These are phyloP conservation scores for Eupithecia subfuscata DNA, from an alignment of 2,888 invertebrate genomes.

Conservation along the genomic window DNA sequence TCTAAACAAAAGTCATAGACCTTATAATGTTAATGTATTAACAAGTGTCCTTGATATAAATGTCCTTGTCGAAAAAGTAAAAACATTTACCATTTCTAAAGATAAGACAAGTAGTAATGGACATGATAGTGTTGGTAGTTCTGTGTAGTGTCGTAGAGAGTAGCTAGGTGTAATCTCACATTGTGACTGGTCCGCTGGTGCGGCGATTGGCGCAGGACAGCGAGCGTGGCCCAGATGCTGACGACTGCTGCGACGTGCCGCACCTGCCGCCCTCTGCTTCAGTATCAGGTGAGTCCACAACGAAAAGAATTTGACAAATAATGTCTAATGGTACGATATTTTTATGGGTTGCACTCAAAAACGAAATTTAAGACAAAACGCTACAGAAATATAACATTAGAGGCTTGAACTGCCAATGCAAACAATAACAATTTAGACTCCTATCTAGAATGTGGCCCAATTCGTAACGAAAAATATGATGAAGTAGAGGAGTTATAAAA, in stretches of 20 bases:
- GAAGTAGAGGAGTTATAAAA: not conserved
- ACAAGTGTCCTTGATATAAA: not conserved
- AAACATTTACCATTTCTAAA: not conserved
- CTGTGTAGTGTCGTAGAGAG: slow-evolving; percentile 61
- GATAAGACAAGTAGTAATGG: not conserved
- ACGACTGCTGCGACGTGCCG: slow-evolving; percentile 82
- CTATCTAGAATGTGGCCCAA: not conserved
- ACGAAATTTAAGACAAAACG: not conserved
- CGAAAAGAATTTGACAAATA: not conserved
- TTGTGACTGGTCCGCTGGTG: slow-evolving; percentile 84
- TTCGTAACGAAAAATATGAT: not conserved
- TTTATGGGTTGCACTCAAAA: not conserved
- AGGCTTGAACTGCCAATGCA: not conserved
- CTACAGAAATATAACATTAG: not conserved
- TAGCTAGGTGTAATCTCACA: slow-evolving; percentile 83
- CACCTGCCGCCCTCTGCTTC: slow-evolving; percentile 81
- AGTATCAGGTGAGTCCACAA: slow-evolving; percentile 68
- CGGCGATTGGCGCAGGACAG: slow-evolving; percentile 84
- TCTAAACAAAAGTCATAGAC: not conserved
- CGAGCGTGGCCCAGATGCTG: slow-evolving; percentile 81
- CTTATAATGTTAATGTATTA: not conserved
- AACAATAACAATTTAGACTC: not conserved
- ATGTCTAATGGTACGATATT: not conserved
- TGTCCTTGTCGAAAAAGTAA: not conserved
- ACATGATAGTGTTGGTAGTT: slow-evolving; percentile 1